phyloP scores from a whole-genome alignment of 2,797 vertebrate species.

The Sphenodon punctatus region DNA sequence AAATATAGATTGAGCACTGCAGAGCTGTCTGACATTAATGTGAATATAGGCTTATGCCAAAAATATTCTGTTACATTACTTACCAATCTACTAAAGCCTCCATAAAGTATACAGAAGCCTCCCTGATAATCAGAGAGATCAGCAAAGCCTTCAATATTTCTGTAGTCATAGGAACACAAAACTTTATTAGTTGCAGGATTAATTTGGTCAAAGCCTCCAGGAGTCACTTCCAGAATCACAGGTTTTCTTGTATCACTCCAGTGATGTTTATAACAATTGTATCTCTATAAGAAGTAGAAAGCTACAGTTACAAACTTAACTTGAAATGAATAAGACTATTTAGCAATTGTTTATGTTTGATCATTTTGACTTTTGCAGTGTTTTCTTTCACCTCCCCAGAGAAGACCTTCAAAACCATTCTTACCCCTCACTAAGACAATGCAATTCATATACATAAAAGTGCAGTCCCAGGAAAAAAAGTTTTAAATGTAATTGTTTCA shows the following conservation, averaged over 20 bases:
- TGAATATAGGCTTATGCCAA: not conserved
- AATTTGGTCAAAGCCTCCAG: constrained; percentile 97
- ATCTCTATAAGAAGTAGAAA: constrained; percentile 81
- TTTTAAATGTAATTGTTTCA: too few relatives aligned
- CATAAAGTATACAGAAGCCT: constrained; percentile 95
- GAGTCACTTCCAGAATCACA: constrained; percentile 94
- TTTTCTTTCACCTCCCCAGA: too few relatives aligned
- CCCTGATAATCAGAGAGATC: constrained; percentile 95
- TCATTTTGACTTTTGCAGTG: too few relatives aligned
- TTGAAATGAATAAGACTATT: too few relatives aligned
- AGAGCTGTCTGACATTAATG: not conserved
- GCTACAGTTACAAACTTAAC: too few relatives aligned
- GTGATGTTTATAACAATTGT: constrained; percentile 98
- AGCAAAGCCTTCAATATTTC: constrained; percentile 95
- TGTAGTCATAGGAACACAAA: constrained; percentile 96
- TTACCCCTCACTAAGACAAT: too few relatives aligned
- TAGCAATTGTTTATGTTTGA: too few relatives aligned
- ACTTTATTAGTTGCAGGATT: constrained; percentile 91
- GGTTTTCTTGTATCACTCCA: constrained; percentile 91
- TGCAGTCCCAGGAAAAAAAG: too few relatives aligned
- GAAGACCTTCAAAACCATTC: too few relatives aligned
- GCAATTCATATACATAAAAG: too few relatives aligned
- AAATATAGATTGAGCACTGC: not conserved
- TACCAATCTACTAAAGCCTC: constrained; percentile 96
- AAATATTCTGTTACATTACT: constrained; percentile 37